These are phyloP conservation scores for Lepidocyrtinus sp. DNA, from an alignment of 2,888 invertebrate genomes.

Conservation along the genomic window DNA sequence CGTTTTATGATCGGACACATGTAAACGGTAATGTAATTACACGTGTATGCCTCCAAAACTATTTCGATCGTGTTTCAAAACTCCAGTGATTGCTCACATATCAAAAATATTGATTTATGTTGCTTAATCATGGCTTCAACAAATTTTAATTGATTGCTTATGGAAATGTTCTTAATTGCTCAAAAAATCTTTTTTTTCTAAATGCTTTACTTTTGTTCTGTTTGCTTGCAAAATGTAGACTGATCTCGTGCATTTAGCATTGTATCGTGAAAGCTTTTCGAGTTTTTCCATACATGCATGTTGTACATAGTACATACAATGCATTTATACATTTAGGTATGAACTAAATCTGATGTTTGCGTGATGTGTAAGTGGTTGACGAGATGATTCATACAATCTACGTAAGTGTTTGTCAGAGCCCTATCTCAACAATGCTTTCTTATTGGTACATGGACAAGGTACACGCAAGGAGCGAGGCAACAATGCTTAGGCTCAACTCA, in stretches of 20 bases:
- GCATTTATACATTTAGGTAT: background rate
- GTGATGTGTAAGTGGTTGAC: background rate
- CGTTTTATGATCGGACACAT: background rate
- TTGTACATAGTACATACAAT: background rate
- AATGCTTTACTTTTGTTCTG: slow-evolving; percentile 3
- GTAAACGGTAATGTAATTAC: slow-evolving; percentile 26
- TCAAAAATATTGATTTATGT: background rate
- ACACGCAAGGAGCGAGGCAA: background rate
- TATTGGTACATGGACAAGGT: background rate
- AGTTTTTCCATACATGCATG: background rate
- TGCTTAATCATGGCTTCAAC: slow-evolving; percentile 27
- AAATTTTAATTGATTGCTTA: background rate
- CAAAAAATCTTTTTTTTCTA: background rate
- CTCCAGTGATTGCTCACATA: slow-evolving; percentile 32
- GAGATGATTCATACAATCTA: background rate
- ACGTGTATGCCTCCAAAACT: slow-evolving; percentile 20
- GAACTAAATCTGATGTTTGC: slow-evolving; percentile 23
- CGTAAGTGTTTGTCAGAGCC: background rate
- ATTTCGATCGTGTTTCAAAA: background rate
- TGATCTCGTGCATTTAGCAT: too few relatives aligned
- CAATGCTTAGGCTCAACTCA: background rate
- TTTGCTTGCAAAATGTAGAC: slow-evolving; percentile 41
- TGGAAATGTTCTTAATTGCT: background rate
- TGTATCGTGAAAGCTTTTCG: too few relatives aligned
- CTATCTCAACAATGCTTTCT: background rate